Percentiles rank a stretch among this genome's conserved stretches.
Conservation (phyloP, 2,888 invertebrate species). For the Euplexia lucipara region DNA sequence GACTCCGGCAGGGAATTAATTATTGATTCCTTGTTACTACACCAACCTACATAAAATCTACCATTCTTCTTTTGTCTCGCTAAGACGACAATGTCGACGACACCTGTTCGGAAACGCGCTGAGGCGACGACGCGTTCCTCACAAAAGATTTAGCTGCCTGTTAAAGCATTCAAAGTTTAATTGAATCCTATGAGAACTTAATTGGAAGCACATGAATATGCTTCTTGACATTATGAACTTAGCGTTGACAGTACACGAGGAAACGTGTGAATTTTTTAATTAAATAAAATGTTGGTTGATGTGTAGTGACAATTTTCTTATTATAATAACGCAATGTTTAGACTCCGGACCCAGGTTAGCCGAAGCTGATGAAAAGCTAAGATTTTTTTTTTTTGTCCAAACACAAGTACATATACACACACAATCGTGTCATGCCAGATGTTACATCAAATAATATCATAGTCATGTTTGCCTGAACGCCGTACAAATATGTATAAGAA, state of each 20-base stretch:
- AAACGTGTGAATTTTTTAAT: slow-evolving; percentile 26
- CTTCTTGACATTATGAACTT: slow-evolving; percentile 43
- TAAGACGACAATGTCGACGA: slow-evolving; percentile 6
- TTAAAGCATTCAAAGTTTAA: slow-evolving; percentile 57
- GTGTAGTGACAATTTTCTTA: too few species aligned
- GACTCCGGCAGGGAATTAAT: too few species aligned
- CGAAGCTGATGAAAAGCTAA: too few species aligned
- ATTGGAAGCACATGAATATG: slow-evolving; percentile 41
- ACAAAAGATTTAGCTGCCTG: slow-evolving; percentile 51
- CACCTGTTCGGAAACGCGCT: slow-evolving; percentile 31
- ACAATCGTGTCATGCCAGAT: too few species aligned
- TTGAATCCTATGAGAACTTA: slow-evolving; percentile 53
- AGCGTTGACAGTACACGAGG: slow-evolving; percentile 21
- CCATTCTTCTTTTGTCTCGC: slow-evolving; percentile 19
- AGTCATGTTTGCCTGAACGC: too few species aligned
- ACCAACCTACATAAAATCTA: not conserved
- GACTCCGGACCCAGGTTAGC: too few species aligned
- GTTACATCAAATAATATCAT: too few species aligned
- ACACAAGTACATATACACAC: too few species aligned
- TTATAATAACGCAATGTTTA: too few species aligned
- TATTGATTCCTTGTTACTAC: not conserved
- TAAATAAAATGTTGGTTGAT: too few species aligned
- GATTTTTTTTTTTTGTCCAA: too few species aligned
- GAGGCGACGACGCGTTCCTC: slow-evolving; percentile 6
- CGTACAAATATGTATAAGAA: too few species aligned